Base-by-base conservation (phyloP, 2,797 vertebrate species). In the Euphonia xanthogaster region DNA sequence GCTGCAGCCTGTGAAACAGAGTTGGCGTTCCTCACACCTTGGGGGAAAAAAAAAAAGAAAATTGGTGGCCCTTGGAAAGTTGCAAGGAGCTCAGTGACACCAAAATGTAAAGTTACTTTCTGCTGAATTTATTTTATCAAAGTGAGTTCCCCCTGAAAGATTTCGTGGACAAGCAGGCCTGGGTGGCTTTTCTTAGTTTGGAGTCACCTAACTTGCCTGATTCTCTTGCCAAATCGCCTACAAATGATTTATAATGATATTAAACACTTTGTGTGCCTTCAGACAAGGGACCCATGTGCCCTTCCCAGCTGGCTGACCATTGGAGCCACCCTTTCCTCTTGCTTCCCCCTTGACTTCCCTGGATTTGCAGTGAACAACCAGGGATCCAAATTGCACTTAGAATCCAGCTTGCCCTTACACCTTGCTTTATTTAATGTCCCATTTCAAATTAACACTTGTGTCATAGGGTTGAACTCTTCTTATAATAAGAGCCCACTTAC, bases 211-310 rank as follows among this genome's bases (percentile, higher is more conserved):
- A 28, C 14, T 31, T 66, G 4, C 23, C 55, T 14, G 12, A 40
- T 51, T 61, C 25, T 48, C 45, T 47, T 50, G n/a, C 35, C n/a
- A 24, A 24, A 2, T 48, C 30, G n/a, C 47, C 17, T 24, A 6
- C 3, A 20, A 16, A 12, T 33, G 5, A 12, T 47, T 79, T 17
- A 23, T 14, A 21, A 31, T 27, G 8, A 18, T 55, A 25, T 31
- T 33, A 44, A 87, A 51, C 20, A 5, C 10, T 54, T 42, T 1
- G 51, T 35, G 42, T 57, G 8, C 18, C 5, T 25, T 28, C 51
- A 42, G 19, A 39, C 7, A 8, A 35, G 17, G 28, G 33, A 78
- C 17, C 54, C 6, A 0, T 11, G 0, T 1, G 2, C 9, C 2
- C 15, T 50, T 30, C n/a, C 47, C 66, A 50, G 42, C 27, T 58